phyloP scores from a whole-genome alignment of 2,888 invertebrate genomes.

The Oasisia sp. region DNA sequence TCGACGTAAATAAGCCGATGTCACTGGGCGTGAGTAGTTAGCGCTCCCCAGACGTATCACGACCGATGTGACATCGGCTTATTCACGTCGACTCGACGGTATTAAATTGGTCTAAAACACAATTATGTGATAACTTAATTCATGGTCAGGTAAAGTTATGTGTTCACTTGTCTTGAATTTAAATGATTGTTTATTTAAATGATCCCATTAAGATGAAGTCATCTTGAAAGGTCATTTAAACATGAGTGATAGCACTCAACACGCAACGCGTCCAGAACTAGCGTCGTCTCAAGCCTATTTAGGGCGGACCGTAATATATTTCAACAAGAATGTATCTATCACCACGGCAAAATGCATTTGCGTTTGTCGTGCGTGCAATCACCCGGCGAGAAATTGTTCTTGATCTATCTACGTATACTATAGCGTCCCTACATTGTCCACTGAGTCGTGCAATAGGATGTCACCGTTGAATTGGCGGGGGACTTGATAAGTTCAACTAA shows the following conservation, averaged over 20 bases:
- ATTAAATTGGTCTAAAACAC: too few species aligned
- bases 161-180: not conserved
- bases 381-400: not conserved
- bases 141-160: not conserved
- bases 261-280: not conserved
- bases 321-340: not conserved
- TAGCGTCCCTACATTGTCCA: not conserved
- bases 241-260: not conserved
- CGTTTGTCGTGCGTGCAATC: not conserved
- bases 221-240: not conserved
- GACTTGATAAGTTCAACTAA: not conserved
- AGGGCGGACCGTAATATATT: not conserved
- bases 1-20: too few species aligned
- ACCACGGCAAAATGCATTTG: not conserved
- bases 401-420: not conserved
- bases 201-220: not conserved
- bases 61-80: too few species aligned
- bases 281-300: not conserved
- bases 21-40: too few species aligned
- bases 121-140: conserved; percentile 7
- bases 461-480: not conserved
- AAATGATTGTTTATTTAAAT: not conserved
- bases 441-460: not conserved
- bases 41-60: too few species aligned
- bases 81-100: too few species aligned